These are phyloP conservation scores for Ornithorhynchus anatinus DNA, from an alignment of 2,113 vertebrate genomes.

Conservation along the genomic window DNA sequence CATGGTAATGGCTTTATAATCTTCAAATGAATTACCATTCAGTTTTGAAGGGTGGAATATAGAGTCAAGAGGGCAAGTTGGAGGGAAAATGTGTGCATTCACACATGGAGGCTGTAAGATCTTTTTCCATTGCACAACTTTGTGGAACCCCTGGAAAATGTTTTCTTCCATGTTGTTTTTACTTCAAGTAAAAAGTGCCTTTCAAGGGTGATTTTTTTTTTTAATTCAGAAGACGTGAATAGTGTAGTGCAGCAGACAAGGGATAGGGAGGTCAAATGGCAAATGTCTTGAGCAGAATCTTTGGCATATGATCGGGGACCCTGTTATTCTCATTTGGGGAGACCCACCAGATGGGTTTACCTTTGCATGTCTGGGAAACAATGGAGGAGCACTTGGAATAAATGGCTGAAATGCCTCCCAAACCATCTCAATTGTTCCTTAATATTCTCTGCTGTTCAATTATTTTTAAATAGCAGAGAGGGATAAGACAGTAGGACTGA, in stretches of 20 bases:
- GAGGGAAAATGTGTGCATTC: neutral
- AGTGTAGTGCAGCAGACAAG: conserved; percentile 33
- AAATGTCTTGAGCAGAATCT: conserved; percentile 32
- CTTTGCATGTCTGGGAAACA: conserved; percentile 13
- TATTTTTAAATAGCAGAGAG: conserved; percentile 24
- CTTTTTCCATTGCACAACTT: conserved; percentile 23
- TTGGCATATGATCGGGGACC: neutral
- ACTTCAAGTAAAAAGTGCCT: conserved; percentile 39
- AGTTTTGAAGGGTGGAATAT: conserved; percentile 2
- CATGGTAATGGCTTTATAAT: conserved; percentile 31
- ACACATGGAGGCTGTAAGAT: conserved; percentile 25
- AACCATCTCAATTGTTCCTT: conserved; percentile 23
- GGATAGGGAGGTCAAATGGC: conserved; percentile 27
- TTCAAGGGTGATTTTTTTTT: conserved; percentile 33
- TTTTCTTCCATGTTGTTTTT: conserved; percentile 18
- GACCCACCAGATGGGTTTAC: neutral
- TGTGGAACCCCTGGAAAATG: conserved; percentile 35
- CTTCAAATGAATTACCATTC: conserved; percentile 37
- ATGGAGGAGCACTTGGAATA: conserved; percentile 5
- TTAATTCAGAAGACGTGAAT: conserved; percentile 33
- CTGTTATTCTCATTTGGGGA: neutral
- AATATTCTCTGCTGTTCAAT: conserved; percentile 25
- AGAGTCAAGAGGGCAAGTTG: neutral
- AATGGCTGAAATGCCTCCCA: neutral
- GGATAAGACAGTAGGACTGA: neutral